phyloP scores from a whole-genome alignment of 2,797 vertebrate genomes.

The Sebastes taczanowskii region DNA sequence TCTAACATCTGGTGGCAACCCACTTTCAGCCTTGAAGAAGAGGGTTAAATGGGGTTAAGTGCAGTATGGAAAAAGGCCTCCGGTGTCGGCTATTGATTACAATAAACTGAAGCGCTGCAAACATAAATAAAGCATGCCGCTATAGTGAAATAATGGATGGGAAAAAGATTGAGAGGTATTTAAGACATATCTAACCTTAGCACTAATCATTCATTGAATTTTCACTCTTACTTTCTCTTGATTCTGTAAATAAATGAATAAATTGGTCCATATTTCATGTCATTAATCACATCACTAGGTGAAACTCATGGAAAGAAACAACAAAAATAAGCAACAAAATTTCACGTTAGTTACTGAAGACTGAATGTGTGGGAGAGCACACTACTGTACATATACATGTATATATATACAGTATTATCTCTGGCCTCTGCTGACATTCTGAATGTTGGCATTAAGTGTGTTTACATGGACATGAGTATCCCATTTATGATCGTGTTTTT shows the following conservation, averaged over 20 bases:
- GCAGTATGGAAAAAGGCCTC: constrained; percentile 15
- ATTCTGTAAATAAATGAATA: background rate
- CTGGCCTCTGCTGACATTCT: background rate
- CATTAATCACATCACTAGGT: background rate
- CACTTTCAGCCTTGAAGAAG: background rate
- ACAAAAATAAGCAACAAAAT: background rate
- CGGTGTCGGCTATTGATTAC: constrained; percentile 27
- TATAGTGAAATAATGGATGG: background rate
- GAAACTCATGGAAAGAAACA: background rate
- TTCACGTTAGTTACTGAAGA: background rate
- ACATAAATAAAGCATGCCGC: background rate
- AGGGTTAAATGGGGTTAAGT: constrained; percentile 10
- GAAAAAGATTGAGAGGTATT: background rate
- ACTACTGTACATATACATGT: background rate
- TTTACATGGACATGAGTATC: no score
- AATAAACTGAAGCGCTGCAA: constrained; percentile 3
- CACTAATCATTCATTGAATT: background rate
- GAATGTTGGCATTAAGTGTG: background rate
- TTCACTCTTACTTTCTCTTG: background rate
- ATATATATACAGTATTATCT: background rate
- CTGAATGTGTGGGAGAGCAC: background rate
- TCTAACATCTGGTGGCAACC: background rate
- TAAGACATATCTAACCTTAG: background rate
- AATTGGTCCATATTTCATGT: background rate
- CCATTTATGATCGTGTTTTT: no score